Evolutionary conservation across 2,888 invertebrate genomes (phyloP).

Genomic region (Hybos culiciformis): DNA sequence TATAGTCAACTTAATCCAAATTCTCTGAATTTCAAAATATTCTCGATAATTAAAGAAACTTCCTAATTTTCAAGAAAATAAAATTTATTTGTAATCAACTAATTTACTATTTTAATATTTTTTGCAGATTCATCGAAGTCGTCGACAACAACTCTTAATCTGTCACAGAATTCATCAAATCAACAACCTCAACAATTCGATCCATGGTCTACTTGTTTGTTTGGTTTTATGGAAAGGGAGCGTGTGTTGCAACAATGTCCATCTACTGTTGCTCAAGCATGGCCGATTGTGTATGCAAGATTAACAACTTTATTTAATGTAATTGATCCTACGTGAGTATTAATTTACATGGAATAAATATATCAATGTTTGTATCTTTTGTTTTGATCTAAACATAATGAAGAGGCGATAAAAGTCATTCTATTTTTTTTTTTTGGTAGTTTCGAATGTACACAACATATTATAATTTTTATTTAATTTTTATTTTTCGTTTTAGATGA

Average conservation of each 20-base stretch:
- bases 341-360: too few species aligned
- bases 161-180: slow-evolving; percentile 27
- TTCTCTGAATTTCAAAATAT: too few species aligned
- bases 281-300: slow-evolving; percentile 89
- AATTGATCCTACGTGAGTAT: slow-evolving; percentile 81
- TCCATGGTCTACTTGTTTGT: slow-evolving; percentile 83
- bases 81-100: not conserved
- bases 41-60: too few species aligned
- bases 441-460: too few species aligned
- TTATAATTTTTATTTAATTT: too few species aligned
- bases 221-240: slow-evolving; percentile 76
- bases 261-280: slow-evolving; percentile 76
- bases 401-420: too few species aligned
- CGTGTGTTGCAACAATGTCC: slow-evolving; percentile 73
- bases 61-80: too few species aligned
- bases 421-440: too few species aligned
- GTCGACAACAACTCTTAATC: slow-evolving; percentile 31
- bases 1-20: too few species aligned
- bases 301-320: slow-evolving; percentile 83
- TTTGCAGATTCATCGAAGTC: slow-evolving; percentile 33
- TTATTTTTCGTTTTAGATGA: too few species aligned
- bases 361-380: too few species aligned
- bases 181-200: slow-evolving; percentile 44
- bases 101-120: slow-evolving; percentile 2
- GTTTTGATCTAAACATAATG: too few species aligned